phyloP scores from a whole-genome alignment of 2,113 vertebrate genomes.

The Melanerpes formicivorus region DNA sequence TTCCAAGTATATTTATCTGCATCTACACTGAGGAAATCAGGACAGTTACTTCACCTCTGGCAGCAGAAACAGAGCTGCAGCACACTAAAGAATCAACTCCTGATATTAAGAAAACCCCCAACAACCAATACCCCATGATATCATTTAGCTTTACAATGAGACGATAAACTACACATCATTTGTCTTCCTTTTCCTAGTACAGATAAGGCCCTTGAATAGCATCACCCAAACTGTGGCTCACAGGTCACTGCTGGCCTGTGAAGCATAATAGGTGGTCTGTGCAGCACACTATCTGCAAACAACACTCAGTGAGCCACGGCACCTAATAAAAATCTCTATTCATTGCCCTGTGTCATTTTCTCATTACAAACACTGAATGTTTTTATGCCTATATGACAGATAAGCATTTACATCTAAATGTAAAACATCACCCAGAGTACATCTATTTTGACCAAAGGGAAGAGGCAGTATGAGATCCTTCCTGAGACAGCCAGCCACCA shows the following conservation, averaged over 20 bases:
- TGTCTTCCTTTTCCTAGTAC: constrained; percentile 16
- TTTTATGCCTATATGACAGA: neutral
- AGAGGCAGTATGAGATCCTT: neutral
- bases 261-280: neutral
- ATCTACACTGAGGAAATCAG: constrained; percentile 7
- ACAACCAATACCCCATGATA: neutral
- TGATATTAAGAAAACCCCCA: neutral
- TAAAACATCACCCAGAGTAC: neutral
- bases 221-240: neutral
- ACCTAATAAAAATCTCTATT: neutral
- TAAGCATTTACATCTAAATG: constrained; percentile 1
- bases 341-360: neutral
- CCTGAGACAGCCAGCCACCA: neutral
- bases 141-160: constrained; percentile 16
- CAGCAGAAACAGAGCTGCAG: constrained; percentile 6
- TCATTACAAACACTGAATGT: neutral
- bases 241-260: constrained; percentile 9
- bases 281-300: neutral
- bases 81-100: neutral
- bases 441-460: neutral
- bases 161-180: neutral
- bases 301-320: neutral
- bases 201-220: constrained; percentile 37
- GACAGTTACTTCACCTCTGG: constrained; percentile 13
- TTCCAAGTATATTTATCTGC: constrained; percentile 1